Conservation (phyloP, 2,888 invertebrate species). For the Thysanoteuthis rhombus region DNA sequence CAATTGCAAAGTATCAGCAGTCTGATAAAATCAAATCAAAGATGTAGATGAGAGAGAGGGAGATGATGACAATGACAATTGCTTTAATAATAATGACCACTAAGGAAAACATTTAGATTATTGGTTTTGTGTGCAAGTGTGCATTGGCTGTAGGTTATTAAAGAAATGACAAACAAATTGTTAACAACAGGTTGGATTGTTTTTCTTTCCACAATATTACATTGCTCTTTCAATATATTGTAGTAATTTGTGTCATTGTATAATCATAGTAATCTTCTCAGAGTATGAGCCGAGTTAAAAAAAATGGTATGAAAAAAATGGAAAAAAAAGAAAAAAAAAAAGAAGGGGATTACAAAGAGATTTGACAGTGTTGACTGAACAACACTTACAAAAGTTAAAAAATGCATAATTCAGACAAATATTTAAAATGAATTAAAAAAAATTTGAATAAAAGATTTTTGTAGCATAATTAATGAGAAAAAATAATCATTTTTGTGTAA, state of each 20-base stretch:
- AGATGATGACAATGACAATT: background rate
- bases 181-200: background rate
- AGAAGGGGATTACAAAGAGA: background rate
- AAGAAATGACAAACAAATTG: too few species aligned
- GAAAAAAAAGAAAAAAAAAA: too few species aligned
- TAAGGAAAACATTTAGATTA: background rate
- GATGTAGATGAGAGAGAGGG: background rate
- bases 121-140: background rate
- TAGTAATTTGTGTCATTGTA: background rate
- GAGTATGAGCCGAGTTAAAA: background rate
- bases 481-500: background rate
- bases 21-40: background rate
- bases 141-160: background rate
- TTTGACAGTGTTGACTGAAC: background rate
- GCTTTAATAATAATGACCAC: background rate
- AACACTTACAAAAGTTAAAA: background rate
- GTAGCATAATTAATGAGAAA: background rate
- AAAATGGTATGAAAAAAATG: background rate
- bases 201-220: background rate
- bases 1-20: background rate
- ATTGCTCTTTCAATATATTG: background rate
- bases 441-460: background rate
- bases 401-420: too few species aligned
- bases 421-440: background rate
- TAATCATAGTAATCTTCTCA: background rate